These are phyloP conservation scores for Dicyrtomina minuta DNA, from an alignment of 2,888 invertebrate species.

Conservation along the genomic window DNA sequence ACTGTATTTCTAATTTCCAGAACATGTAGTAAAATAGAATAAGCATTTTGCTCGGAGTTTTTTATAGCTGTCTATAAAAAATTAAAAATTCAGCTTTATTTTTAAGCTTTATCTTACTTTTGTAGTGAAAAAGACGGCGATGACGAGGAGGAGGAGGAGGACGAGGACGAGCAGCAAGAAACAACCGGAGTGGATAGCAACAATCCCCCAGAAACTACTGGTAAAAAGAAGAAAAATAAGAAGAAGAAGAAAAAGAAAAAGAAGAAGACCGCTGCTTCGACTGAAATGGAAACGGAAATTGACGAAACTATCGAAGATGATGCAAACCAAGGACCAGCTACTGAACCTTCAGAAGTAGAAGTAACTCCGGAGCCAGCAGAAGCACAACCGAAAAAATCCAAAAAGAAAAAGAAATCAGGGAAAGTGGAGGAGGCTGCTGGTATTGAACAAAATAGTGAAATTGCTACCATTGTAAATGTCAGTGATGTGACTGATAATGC, in stretches of 20 bases:
- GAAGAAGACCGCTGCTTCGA: conserved; percentile 32
- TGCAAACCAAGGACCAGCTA: not conserved
- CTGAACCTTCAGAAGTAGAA: conserved; percentile 23
- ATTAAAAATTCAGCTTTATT: too few relatives aligned
- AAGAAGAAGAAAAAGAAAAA: conserved; percentile 39
- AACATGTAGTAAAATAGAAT: too few relatives aligned
- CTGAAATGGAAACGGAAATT: conserved; percentile 57
- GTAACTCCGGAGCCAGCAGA: not conserved
- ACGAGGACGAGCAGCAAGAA: conserved; percentile 16
- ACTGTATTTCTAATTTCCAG: too few relatives aligned
- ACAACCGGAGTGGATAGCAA: not conserved
- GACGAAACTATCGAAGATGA: conserved; percentile 36
- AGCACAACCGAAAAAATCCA: conserved; percentile 29
- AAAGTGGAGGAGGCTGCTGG: not conserved
- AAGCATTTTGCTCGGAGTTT: too few relatives aligned
- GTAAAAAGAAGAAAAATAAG: conserved; percentile 37
- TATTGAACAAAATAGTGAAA: not conserved
- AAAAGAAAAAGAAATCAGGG: conserved; percentile 26
- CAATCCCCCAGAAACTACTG: too few relatives aligned
- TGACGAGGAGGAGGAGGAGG: conserved; percentile 29
- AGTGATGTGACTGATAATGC: not conserved
- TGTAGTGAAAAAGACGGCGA: too few relatives aligned
- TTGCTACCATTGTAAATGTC: not conserved
- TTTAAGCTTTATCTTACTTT: conserved; percentile 50
- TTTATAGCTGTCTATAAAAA: too few relatives aligned